These are phyloP conservation scores for Pogonus chalceus DNA, from an alignment of 1,140 invertebrate genomes.

Conservation along the genomic window DNA sequence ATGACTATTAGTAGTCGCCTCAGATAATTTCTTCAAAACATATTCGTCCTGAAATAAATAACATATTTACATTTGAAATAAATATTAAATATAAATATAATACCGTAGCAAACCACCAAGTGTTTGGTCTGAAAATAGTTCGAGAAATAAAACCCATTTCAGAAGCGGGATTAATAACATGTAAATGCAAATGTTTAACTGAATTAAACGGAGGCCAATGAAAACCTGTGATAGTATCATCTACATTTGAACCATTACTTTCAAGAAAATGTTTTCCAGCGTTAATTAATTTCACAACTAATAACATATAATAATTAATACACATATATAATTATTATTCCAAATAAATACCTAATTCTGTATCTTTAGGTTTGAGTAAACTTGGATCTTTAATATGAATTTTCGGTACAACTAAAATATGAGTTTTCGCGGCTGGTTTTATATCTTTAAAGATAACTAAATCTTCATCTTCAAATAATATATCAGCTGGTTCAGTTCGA, in stretches of 20 bases:
- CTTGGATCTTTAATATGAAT: constrained; percentile 67
- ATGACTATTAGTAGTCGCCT: neutral
- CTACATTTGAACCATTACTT: constrained; percentile 40
- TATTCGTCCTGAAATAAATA: neutral
- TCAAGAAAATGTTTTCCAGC: constrained; percentile 44
- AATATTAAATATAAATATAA: neutral
- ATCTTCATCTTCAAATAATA: constrained; percentile 61
- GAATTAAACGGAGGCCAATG: constrained; percentile 86
- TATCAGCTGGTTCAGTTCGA: constrained; percentile 44
- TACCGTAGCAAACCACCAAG: constrained; percentile 80
- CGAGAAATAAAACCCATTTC: constrained; percentile 60
- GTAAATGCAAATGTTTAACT: constrained; percentile 76
- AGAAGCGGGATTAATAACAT: constrained; percentile 70
- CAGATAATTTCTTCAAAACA: neutral
- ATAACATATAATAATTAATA: constrained; percentile 19
- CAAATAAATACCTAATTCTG: constrained; percentile 49
- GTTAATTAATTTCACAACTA: constrained; percentile 52
- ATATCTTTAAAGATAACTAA: constrained; percentile 76
- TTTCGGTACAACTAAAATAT: constrained; percentile 72
- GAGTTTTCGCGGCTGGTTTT: constrained; percentile 66
- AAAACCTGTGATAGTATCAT: constrained; percentile 65
- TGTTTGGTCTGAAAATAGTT: constrained; percentile 61
- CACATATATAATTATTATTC: constrained; percentile 6
- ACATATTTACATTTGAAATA: neutral
- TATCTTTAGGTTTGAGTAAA: constrained; percentile 49